Conservation (phyloP, 92 coral and sea anemone genomes). For the Paragorgia papillata region DNA sequence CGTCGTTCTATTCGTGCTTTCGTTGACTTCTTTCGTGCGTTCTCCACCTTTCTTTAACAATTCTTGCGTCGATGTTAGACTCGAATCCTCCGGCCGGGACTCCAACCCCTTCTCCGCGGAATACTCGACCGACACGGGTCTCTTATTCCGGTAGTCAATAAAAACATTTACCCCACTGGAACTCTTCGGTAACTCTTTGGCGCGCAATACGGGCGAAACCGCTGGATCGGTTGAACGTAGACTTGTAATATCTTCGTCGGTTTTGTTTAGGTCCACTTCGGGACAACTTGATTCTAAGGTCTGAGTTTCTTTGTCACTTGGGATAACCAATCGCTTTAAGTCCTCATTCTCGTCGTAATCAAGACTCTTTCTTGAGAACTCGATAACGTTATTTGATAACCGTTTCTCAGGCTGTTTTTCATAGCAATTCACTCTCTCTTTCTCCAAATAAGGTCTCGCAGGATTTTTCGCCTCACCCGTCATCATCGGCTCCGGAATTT, state of each 20-base stretch:
- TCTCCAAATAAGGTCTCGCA: not conserved
- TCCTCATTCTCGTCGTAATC: not conserved
- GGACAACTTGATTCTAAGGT: not conserved
- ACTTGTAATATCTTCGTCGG: no score
- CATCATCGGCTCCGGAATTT: not conserved
- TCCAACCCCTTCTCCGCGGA: not conserved
- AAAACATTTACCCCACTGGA: slow-evolving; percentile 13
- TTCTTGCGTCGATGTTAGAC: not conserved
- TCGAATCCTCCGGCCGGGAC: not conserved
- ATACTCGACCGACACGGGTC: slow-evolving; percentile 33
- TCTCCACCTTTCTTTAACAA: slow-evolving; percentile 15
- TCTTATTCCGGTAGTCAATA: slow-evolving; percentile 39
- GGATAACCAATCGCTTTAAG: not conserved
- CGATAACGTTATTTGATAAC: not conserved
- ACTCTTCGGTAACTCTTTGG: not conserved
- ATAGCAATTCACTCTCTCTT: not conserved
- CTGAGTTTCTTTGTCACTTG: not conserved
- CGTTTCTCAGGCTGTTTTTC: not conserved
- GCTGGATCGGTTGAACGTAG: not conserved
- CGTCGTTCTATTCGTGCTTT: not conserved
- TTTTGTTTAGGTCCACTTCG: not conserved
- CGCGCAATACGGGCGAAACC: not conserved
- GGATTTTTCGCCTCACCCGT: not conserved
- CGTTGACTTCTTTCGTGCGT: not conserved
- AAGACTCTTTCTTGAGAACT: not conserved